phyloP scores from a whole-genome alignment of 2,888 invertebrate genomes.

The Hydroisotoma schaefferi region DNA sequence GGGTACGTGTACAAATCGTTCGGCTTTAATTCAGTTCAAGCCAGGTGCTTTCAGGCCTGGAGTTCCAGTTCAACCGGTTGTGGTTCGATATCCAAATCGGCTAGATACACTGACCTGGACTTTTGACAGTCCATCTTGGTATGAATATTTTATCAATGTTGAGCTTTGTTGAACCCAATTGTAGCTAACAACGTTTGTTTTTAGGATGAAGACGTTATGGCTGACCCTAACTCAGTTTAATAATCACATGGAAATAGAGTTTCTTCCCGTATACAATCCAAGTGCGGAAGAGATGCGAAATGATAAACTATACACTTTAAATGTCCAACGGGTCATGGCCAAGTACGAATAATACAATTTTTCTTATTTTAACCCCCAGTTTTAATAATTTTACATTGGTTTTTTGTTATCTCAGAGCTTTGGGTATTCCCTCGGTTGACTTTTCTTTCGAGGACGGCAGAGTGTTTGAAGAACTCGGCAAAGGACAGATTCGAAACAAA shows the following conservation, averaged over 20 bases:
- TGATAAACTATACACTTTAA: conserved; percentile 82
- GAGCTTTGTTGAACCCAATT: background rate
- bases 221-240: conserved; percentile 81
- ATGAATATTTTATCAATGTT: conserved; percentile 55
- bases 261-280: conserved; percentile 85
- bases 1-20: conserved; percentile 92
- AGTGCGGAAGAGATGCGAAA: conserved; percentile 79
- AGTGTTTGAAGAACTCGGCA: conserved; percentile 17
- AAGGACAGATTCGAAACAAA: conserved; percentile 17
- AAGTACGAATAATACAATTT: conserved; percentile 58
- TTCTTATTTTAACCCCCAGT: background rate
- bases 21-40: conserved; percentile 63
- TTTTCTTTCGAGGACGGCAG: conserved; percentile 75
- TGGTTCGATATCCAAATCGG: conserved; percentile 84
- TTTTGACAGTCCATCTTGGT: conserved; percentile 93
- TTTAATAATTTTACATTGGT: conserved; percentile 6
- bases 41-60: conserved; percentile 66
- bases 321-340: conserved; percentile 87
- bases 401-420: conserved; percentile 59
- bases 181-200: background rate
- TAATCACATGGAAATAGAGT: conserved; percentile 84
- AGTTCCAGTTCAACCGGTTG: conserved; percentile 91
- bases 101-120: conserved; percentile 88
- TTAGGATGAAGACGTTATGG: conserved; percentile 77
- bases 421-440: conserved; percentile 81